Conservation (phyloP, 2,113 vertebrate genomes). For the cat (Felis catus) region F.catus_Fca126_mat1.0 CM031424.1:63420001-63420500, state of each 20-base stretch:
- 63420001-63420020: not conserved
- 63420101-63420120: not conserved
- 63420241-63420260: constrained; percentile 39
- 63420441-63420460: not conserved
- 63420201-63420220: not conserved
- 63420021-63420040: not conserved
- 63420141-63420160: not conserved
- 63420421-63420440: not conserved
- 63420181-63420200: not conserved
- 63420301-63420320: not conserved
- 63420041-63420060: not conserved
- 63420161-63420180: not conserved
- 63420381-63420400: constrained; percentile 10
- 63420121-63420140: constrained; percentile 53
- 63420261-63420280: not conserved
- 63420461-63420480: not conserved
- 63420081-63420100: not conserved
- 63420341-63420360: not conserved
- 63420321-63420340: rapidly evolving
- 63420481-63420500: not conserved
- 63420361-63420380: not conserved
- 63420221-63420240: not conserved
- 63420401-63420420: constrained; percentile 47
- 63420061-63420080: not conserved
- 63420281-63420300: not conserved